phyloP scores from a whole-genome alignment of 1,140 invertebrate species.

The Drosophila nasuta region DNA sequence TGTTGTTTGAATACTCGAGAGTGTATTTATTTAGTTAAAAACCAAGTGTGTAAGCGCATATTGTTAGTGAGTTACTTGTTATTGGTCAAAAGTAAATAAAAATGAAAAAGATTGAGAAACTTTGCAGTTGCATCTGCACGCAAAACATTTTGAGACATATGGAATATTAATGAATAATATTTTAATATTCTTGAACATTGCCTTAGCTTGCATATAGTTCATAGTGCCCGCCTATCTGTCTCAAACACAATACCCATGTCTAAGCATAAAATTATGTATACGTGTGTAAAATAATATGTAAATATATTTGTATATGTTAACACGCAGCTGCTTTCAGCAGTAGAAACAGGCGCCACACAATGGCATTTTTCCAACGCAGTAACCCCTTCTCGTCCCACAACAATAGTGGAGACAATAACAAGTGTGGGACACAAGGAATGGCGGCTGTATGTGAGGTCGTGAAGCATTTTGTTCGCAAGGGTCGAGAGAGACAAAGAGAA shows the following conservation, averaged over 20 bases:
- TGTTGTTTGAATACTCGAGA: conserved; percentile 68
- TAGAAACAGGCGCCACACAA: conserved; percentile 30
- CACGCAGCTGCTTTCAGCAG: conserved; percentile 3
- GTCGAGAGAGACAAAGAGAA: conserved; percentile 26
- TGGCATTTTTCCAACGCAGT: conserved; percentile 21
- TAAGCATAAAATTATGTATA: conserved; percentile 21
- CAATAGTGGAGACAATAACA: conserved; percentile 13
- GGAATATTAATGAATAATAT: not conserved
- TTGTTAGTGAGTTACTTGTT: conserved; percentile 29
- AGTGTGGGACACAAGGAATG: not conserved
- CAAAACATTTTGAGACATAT: too few species aligned
- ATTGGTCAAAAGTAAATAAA: conserved; percentile 22
- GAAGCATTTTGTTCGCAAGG: conserved; percentile 66
- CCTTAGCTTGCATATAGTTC: not conserved
- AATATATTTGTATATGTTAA: conserved; percentile 26
- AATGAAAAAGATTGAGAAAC: conserved; percentile 10
- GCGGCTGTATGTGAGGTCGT: conserved; percentile 1
- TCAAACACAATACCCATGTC: conserved; percentile 27
- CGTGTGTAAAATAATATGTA: conserved; percentile 8
- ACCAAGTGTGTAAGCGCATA: conserved; percentile 69
- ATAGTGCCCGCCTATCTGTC: conserved; percentile 45
- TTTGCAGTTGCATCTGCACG: conserved; percentile 12
- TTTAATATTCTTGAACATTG: not conserved
- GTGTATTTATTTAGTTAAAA: conserved; percentile 73
- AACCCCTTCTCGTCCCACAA: conserved; percentile 7